Conservation (phyloP, 2,888 invertebrate genomes). For the Lycaena phlaeas region DNA sequence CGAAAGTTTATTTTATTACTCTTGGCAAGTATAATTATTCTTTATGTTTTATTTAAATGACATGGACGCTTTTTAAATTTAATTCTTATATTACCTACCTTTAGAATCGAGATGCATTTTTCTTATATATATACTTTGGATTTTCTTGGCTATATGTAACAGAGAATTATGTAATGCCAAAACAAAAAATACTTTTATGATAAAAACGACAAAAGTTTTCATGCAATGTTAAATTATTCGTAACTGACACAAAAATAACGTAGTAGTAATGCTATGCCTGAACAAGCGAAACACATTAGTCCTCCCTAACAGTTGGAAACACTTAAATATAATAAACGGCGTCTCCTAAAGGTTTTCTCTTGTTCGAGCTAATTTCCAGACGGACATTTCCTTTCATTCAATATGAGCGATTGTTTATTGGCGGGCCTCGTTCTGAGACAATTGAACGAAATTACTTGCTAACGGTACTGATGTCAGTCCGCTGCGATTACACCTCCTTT, state of each 20-base stretch:
- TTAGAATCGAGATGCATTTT: too few relatives aligned
- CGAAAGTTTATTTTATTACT: constrained; percentile 8
- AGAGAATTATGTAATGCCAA: too few relatives aligned
- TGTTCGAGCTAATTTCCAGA: constrained; percentile 66
- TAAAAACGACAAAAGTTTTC: too few relatives aligned
- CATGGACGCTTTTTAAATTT: too few relatives aligned
- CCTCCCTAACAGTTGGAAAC: constrained; percentile 47
- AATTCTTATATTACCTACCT: too few relatives aligned
- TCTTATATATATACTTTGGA: too few relatives aligned
- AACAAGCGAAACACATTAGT: constrained; percentile 59
- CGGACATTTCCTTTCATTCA: constrained; percentile 72
- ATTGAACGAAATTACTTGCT: constrained; percentile 59
- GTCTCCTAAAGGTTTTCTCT: constrained; percentile 66
- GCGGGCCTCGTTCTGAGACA: constrained; percentile 57
- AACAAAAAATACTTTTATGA: constrained; percentile 17
- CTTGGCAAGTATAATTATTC: too few relatives aligned
- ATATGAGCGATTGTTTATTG: constrained; percentile 71
- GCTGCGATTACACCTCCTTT: constrained; percentile 19
- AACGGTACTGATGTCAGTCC: constrained; percentile 41
- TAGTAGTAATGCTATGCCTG: too few relatives aligned
- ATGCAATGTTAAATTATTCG: too few relatives aligned
- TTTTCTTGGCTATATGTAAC: too few relatives aligned
- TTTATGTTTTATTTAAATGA: too few relatives aligned
- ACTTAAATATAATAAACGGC: constrained; percentile 61
- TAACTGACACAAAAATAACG: too few relatives aligned